A percentile compares a stretch with the other conserved stretches of the same genome.
Evolutionary conservation across 2,113 vertebrate species (phyloP).

Genomic region (Mystacornis crossleyi): DNA sequence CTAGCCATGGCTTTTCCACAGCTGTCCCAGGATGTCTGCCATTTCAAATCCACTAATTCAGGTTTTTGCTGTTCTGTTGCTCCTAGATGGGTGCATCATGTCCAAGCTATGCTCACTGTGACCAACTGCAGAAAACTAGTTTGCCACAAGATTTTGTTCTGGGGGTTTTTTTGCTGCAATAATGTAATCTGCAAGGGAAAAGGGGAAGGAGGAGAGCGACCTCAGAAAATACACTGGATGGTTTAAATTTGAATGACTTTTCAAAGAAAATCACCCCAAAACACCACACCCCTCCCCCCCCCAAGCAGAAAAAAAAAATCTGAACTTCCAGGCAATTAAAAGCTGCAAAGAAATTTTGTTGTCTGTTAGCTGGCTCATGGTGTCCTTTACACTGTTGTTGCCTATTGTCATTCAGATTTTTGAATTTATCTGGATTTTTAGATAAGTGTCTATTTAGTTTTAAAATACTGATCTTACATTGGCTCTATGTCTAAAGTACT

Average conservation of each 20-base stretch:
- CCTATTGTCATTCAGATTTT: not conserved
- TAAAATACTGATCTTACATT: not conserved
- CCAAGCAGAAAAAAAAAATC: not conserved
- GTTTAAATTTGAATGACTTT: not conserved
- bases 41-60: not conserved
- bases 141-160: not conserved
- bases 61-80: not conserved
- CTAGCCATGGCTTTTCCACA: not conserved
- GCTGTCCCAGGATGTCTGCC: not conserved
- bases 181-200: not conserved
- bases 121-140: not conserved
- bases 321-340: not conserved
- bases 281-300: accelerated
- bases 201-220: not conserved
- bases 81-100: not conserved
- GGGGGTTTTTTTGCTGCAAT: not conserved
- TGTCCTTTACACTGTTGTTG: not conserved
- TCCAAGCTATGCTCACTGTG: not conserved
- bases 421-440: not conserved
- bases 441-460: not conserved
- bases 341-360: not conserved
- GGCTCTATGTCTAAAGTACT: not conserved
- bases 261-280: not conserved
- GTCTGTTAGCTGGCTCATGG: not conserved
- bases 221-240: not conserved